Evolutionary conservation across 2,797 vertebrate genomes (phyloP), one percentile per base, ranked within the genome.

Genomic region (Amniataba percoides): DNA sequence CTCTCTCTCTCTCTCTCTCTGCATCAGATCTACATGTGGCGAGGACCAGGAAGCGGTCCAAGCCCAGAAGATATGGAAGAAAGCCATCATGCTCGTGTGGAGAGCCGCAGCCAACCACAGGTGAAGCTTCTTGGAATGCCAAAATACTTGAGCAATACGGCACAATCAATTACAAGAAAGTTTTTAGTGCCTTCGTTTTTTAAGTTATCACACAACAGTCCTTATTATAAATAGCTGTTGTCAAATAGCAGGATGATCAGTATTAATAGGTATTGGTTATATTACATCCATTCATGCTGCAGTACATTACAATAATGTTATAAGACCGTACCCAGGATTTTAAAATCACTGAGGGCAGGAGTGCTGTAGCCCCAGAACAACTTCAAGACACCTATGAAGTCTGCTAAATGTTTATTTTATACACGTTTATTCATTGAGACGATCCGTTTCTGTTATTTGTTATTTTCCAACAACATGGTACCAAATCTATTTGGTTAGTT

Each of bases 11-110:
- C 60, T 48, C 27, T 27, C 43, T 63, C 25, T 51, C 58, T 49
- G 7, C 42, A 2, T 59, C 72, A 99, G 97, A 80, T 99, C 98
- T 12, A 97, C 98, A 59, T 99, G 97, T 83, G 99, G 98, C 73
- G 98, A 99, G 88, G 98, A 99, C 92, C 98, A 99, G 93, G 98
- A 99, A 91, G 97, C 98, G 0, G 96, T 99, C 77, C 98, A 99
- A 90, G 98, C 98, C 58, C 98, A 99, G 89, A 99, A 99, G 93
- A 99, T 99, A 89, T 99, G 98, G 98, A 99, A 99, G 92, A 99
- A 99, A 91, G 97, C 98, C 74, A 99, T 99, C 59, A 99, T 99
- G 98, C 92, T 99, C 82, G 98, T 99, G 80, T 99, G 98, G 98
- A 97, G 98, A 92, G 98, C 98, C 48, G 98, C 98, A 75, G 98